These are phyloP conservation scores for Philopotamus ludificatus DNA, from an alignment of 1,140 invertebrate species.

Conservation along the genomic window DNA sequence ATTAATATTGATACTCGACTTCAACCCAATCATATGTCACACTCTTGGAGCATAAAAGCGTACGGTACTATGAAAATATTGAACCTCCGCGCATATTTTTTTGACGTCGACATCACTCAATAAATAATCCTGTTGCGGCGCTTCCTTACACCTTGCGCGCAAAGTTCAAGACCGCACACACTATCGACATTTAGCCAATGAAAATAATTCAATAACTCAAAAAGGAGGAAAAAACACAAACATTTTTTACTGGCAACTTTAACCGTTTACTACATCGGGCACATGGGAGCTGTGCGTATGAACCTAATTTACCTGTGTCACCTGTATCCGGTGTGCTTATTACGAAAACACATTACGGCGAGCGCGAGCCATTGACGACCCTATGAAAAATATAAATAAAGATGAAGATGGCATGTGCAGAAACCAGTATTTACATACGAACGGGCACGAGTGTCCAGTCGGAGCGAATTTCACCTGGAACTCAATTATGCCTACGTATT, in stretches of 20 bases:
- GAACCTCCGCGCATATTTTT: too few species aligned
- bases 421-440: too few species aligned
- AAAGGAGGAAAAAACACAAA: too few species aligned
- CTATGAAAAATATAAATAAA: too few species aligned
- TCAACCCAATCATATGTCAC: too few species aligned
- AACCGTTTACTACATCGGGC: not conserved
- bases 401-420: too few species aligned
- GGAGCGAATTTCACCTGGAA: conserved; percentile 17
- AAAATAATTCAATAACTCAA: not conserved
- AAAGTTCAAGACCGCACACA: conserved; percentile 1
- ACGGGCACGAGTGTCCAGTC: not conserved
- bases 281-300: not conserved
- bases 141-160: too few species aligned
- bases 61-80: too few species aligned
- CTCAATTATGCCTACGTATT: conserved; percentile 6
- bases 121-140: too few species aligned
- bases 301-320: conserved; percentile 19
- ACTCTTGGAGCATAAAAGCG: too few species aligned
- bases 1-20: too few species aligned
- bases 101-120: too few species aligned
- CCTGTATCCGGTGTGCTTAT: conserved; percentile 32
- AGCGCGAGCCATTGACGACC: not conserved
- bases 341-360: conserved; percentile 8
- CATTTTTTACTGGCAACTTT: not conserved
- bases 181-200: not conserved